These are phyloP conservation scores for Daubentonia madagascariensis DNA, from an alignment of 2,113 vertebrate genomes.

Conservation along the genomic window DNA sequence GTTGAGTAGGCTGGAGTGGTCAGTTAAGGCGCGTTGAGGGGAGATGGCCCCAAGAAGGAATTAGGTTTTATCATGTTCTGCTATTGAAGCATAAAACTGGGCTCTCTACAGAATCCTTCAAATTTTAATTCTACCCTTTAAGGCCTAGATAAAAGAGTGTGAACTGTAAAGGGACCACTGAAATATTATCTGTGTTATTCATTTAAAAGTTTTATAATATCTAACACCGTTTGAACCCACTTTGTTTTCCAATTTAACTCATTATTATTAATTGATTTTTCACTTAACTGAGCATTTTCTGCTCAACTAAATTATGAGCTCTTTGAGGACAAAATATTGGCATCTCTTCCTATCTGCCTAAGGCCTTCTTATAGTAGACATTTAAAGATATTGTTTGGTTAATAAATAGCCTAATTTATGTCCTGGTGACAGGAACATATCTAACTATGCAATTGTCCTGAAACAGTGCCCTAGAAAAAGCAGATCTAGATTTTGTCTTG, in stretches of 20 bases:
- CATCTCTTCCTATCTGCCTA: not conserved
- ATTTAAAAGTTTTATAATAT: not conserved
- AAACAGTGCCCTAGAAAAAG: not conserved
- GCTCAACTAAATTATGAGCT: not conserved
- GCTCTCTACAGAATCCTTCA: not conserved
- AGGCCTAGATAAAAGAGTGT: not conserved
- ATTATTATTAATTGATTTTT: conserved; percentile 29
- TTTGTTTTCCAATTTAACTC: not conserved
- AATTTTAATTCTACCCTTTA: not conserved
- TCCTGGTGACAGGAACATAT: not conserved
- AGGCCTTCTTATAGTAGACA: not conserved
- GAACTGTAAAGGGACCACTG: not conserved
- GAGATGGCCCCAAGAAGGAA: not conserved
- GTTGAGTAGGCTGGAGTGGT: not conserved
- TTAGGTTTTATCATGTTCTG: not conserved
- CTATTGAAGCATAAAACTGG: not conserved
- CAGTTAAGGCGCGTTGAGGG: not conserved
- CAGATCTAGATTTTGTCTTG: not conserved
- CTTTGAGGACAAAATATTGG: not conserved
- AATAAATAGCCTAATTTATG: not conserved
- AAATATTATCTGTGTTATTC: not conserved
- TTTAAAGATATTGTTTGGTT: not conserved
- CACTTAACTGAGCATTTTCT: not conserved
- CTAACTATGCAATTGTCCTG: not conserved
- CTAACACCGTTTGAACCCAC: not conserved